phyloP scores from a whole-genome alignment of 2,113 vertebrate species.

The Dissostichus mawsoni region DNA sequence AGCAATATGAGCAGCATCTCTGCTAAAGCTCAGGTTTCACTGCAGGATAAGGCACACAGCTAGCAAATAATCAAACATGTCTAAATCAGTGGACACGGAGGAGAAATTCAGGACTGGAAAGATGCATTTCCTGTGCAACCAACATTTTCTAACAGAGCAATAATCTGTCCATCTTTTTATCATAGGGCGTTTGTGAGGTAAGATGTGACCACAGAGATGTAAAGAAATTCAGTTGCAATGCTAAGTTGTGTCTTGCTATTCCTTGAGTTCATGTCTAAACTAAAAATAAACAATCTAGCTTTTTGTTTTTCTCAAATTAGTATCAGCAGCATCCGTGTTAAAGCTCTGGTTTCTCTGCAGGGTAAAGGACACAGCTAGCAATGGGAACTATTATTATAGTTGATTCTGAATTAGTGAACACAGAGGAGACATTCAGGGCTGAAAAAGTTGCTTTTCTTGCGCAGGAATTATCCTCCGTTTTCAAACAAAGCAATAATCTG shows the following conservation, averaged over 20 bases:
- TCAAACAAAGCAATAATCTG: background rate
- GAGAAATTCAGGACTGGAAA: no score
- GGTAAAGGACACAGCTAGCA: background rate
- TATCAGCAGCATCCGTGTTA: slow-evolving; percentile 34
- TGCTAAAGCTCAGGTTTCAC: background rate
- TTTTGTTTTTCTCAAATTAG: no score
- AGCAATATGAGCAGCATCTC: slow-evolving; percentile 37
- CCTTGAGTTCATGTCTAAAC: background rate
- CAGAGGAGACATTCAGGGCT: background rate
- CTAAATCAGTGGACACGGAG: background rate
- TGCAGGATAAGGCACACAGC: slow-evolving; percentile 1
- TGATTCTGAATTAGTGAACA: background rate
- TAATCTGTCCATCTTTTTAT: background rate
- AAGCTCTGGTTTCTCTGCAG: slow-evolving; percentile 9
- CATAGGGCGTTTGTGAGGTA: no score
- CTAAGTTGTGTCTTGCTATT: background rate
- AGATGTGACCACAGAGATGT: no score
- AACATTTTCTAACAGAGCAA: background rate
- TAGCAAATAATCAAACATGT: background rate
- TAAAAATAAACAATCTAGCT: no score
- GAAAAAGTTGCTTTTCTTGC: background rate
- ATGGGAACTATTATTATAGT: no score
- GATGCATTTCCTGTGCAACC: background rate
- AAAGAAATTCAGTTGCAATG: background rate
- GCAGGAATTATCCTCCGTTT: slow-evolving; percentile 3